Percentiles rank a stretch among this genome's conserved stretches.
Conservation (phyloP, 2,113 vertebrate genomes). For the Amazona guildingii region DNA sequence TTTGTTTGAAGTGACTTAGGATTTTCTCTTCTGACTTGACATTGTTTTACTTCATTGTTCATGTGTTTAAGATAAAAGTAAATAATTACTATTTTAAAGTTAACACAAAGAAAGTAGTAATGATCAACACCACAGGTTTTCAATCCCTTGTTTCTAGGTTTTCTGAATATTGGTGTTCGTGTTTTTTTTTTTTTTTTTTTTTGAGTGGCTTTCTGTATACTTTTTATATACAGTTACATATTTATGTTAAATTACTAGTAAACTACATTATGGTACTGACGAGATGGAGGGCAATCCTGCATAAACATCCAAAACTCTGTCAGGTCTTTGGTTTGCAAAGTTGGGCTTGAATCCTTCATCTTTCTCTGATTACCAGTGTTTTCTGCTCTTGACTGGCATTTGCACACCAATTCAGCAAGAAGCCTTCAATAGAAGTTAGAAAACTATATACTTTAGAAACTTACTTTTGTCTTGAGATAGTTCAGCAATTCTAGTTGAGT, state of each 20-base stretch:
- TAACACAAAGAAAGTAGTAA: slow-evolving; percentile 25
- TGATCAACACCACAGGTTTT: neutral
- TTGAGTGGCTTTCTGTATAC: neutral
- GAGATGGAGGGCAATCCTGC: neutral
- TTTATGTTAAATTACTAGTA: neutral
- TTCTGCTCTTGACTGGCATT: neutral
- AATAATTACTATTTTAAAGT: slow-evolving; percentile 41
- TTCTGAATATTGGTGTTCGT: neutral
- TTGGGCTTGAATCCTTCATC: neutral
- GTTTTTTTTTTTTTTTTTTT: neutral
- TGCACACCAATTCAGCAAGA: neutral
- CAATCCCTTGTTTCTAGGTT: neutral
- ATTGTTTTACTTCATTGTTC: slow-evolving; percentile 51
- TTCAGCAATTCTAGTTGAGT: neutral
- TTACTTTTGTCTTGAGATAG: neutral
- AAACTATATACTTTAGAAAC: neutral
- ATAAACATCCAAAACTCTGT: neutral
- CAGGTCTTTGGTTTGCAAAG: neutral
- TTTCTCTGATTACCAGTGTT: neutral
- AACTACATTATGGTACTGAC: neutral
- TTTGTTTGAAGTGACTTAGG: slow-evolving; percentile 34
- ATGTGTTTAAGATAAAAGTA: slow-evolving; percentile 17
- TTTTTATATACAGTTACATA: neutral
- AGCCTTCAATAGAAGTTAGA: neutral
- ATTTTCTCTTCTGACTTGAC: slow-evolving; percentile 32